Base-by-base conservation (phyloP, 2,888 invertebrate species). In the Malthinus seriepunctatus region DNA sequence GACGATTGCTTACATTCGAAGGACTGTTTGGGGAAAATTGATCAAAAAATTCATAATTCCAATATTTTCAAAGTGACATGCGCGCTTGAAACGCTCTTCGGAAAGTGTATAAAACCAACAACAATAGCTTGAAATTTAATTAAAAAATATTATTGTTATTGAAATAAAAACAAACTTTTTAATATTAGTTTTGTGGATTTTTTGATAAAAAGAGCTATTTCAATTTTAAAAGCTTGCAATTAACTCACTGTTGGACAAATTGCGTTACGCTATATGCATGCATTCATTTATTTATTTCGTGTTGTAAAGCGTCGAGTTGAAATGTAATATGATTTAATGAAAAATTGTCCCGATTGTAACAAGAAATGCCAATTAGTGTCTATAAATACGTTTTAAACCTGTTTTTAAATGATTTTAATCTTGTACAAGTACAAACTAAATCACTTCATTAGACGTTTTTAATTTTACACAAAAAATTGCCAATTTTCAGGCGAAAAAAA, bases 241-340 rank as follows among this genome's bases (percentile, higher is more conserved):
- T 46, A 37, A 33, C 37, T 46, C 44, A 34, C 44, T 42, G 10
- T 44, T 14, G 33, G 42, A 42, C 51, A 34, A 51, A 33, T 34
- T 51, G n/a, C 39, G 38, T 50, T 33, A 12, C 50, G 31, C 50
- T 38, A 38, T 50, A 32, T 50, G 39, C 39, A 50, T 51, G 15
- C 51, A 44, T 44, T 51, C 51, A 32, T 44, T 39, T 9, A 15
- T 42, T 14, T 42, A 33, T n/a, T n/a, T n/a, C n/a, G n/a, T 42
- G 42, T 42, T 32, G 33, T 23, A 42, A 51, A 31, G 33, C 39
- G 33, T 31, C 42, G 33, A 23, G 32, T 51, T 51, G 42, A 51
- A 51, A 42, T 51, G 39, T 51, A 47, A 47, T 51, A 34, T 51
- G 32, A 42, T 42, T 42, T 42, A 42, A 42, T 42, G 14, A 23